Percentiles rank a stretch among this genome's conserved stretches.
Evolutionary conservation across 2,888 invertebrate species (phyloP).

Genomic region (Ellobium chinense): DNA sequence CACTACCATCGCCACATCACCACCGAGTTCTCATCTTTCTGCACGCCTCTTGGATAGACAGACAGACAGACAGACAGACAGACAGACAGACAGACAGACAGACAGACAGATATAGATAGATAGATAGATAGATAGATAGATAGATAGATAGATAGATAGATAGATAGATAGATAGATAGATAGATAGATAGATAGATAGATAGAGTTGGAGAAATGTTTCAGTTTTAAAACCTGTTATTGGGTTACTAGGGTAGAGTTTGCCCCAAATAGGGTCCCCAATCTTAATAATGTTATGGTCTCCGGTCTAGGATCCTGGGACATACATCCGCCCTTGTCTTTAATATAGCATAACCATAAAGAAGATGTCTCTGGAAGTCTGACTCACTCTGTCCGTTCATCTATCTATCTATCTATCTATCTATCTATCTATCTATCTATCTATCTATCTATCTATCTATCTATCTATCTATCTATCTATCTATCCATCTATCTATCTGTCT

Average conservation of each 20-base stretch:
- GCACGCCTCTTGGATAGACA: slow-evolving; percentile 23
- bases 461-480: too few species aligned
- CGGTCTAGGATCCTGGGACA: too few species aligned
- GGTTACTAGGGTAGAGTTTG: too few species aligned
- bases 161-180: slow-evolving; percentile 5
- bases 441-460: too few species aligned
- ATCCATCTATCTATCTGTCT: too few species aligned
- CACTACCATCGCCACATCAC: not conserved
- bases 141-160: slow-evolving; percentile 17
- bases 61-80: slow-evolving; percentile 10
- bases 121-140: slow-evolving; percentile 4
- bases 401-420: not conserved
- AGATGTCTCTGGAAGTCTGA: not conserved
- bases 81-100: not conserved
- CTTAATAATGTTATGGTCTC: too few species aligned
- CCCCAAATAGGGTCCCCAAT: too few species aligned
- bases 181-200: not conserved
- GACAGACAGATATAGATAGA: slow-evolving; percentile 1
- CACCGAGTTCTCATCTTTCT: too few species aligned
- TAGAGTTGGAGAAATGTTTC: not conserved
- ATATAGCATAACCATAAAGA: too few species aligned
- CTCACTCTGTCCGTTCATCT: not conserved
- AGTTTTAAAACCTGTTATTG: too few species aligned
- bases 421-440: too few species aligned
- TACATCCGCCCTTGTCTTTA: too few species aligned